Conservation (phyloP, 35 echinoderm and acorn worm genomes). For the Hemicentrotus pulcherrimus region DNA sequence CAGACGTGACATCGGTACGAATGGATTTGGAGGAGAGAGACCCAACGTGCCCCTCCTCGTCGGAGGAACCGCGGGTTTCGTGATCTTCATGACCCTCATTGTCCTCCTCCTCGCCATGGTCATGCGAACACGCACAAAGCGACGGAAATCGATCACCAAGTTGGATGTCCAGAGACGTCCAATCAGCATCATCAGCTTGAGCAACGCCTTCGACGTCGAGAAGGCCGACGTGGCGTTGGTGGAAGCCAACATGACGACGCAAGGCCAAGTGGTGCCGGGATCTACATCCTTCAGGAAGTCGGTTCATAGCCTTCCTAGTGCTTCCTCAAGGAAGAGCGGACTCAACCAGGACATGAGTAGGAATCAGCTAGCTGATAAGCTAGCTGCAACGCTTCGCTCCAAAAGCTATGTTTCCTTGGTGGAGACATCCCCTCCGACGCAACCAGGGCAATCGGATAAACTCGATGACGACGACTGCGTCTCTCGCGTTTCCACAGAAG, state of each 20-base stretch:
- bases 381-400: neutral
- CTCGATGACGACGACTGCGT: neutral
- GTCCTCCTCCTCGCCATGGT: conserved; percentile 40
- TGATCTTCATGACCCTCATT: conserved; percentile 21
- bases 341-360: neutral
- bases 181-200: neutral
- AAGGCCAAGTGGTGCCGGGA: neutral
- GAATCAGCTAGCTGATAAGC: conserved; percentile 25
- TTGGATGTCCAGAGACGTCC: neutral
- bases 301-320: neutral
- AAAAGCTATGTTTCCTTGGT: conserved; percentile 21
- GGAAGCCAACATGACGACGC: neutral
- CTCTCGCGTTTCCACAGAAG: neutral
- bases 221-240: conserved; percentile 16
- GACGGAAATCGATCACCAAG: neutral
- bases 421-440: neutral
- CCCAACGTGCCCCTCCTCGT: conserved; percentile 21
- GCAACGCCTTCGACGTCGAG: neutral
- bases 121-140: conserved; percentile 4
- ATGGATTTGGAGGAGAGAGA: neutral
- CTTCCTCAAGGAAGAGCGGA: conserved; percentile 8
- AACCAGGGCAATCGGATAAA: neutral
- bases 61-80: neutral
- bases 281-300: neutral
- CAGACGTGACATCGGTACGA: neutral